Evolutionary conservation across 2,888 invertebrate species (phyloP), one percentile per base, ranked within the genome.

Genomic region (Unio pictorum): DNA sequence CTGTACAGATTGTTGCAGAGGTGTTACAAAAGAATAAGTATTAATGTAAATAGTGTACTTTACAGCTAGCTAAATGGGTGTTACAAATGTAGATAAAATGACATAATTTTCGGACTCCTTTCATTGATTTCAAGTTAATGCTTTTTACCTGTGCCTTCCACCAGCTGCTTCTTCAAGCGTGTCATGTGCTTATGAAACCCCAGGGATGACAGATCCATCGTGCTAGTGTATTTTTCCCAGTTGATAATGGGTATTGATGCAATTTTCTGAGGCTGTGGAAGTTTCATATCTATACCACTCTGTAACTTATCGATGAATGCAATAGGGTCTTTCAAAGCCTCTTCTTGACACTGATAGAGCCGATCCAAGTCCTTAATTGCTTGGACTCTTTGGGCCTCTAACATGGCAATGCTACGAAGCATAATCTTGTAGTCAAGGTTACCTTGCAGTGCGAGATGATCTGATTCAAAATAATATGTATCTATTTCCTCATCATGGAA

Each of bases 381-480:
- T 77, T 87, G 82, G n/a, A 84, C 92, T 82, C 95, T 92, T 88
- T 95, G 95, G 0, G 95, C 93, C 90, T 96, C 94, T 23, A 97
- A 91, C 71, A 94, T 91, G 0, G 94, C 93, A 69, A 97, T 93
- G 8, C 95, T 94, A 86, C 94, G 94, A 65, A 97, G 88, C 66
- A 96, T 90, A 28, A 93, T 93, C 79, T 93, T 93, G 87, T 97
- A 97, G 89, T 96, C 96, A 75, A 93, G 92, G 88, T 96, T 97
- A 5, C 94, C 94, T 83, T 95, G 94, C 67, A 97, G 89, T 5
- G 96, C 96, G 78, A 96, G 91, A 88, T 96, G 95, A 88, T 96
- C 97, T 0, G 95, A 94, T 91, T 97, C 97, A 88, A 97, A 97
- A 79, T 93, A 94, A 90, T 95, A 96, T 73, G 83, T 77, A 62